Base-by-base conservation (phyloP, 2,888 invertebrate species). In the Holacanthella duospinosa region DNA sequence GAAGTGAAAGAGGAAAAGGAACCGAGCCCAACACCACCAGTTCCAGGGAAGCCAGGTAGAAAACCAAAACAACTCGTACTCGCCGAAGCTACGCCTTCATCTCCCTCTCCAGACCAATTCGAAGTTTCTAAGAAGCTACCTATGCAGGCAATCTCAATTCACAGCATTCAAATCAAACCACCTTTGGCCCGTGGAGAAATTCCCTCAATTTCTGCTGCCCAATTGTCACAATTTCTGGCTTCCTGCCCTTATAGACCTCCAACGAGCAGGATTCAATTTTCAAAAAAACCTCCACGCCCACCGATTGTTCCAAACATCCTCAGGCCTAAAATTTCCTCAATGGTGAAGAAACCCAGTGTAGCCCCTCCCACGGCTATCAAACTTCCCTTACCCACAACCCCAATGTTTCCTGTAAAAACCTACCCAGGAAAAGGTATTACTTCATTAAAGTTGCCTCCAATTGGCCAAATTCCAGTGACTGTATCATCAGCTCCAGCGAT, bases 401-500 rank as follows among this genome's bases (percentile, higher is more conserved):
- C 61, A 25, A 25, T 54, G n/a, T 43, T 57, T 4, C 59, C 59
- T 9, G 59, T 59, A 16, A 60, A 54, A 24, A 54, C 60, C 6
- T 54, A 53, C 44, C 53, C 60, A 27, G 60, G 27, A 12, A 54
- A 54, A 27, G 59, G 55, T 27, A 16, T 24, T 6, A 53, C 25
- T 53, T 6, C 25, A 24, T 3, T n/a, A 43, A 29, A 26, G 6
- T 1, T 21, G 3, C 55, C 48, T n/a, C 48, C 48, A 48, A 21
- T 48, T n/a, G 21, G 19, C 4, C 21, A 9, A 48, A 9, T 60
- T 25, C 59, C 66, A 24, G 43, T 67, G 48, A n/a, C n/a, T n/a
- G 60, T 62, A 58, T 64, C 69, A 27, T 63, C 68, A 2, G 70
- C 27, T 12, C 59, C 60, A 24, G 29, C 59, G 26, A 36, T 56